Conservation (phyloP, 2,888 invertebrate species). For the Embidobia sp. region DNA sequence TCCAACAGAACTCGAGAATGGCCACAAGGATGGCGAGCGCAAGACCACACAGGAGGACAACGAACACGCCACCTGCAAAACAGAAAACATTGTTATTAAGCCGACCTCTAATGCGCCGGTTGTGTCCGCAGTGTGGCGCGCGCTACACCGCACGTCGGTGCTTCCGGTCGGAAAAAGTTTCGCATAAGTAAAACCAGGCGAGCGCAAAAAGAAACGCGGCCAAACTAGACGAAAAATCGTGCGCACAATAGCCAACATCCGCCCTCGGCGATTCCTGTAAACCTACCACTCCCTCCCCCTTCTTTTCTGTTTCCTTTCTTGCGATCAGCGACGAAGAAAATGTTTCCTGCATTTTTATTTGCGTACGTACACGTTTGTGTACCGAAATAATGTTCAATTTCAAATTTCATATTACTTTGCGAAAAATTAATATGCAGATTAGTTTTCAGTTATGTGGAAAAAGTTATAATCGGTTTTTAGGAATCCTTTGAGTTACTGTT, state of each 20-base stretch:
- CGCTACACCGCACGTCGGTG: constrained; percentile 17
- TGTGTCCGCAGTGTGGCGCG: constrained; percentile 14
- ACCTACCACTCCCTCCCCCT: constrained; percentile 5
- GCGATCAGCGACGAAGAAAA: no score
- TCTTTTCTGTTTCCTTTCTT: not conserved
- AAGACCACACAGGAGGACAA: constrained; percentile 95
- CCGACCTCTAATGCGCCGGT: constrained; percentile 10
- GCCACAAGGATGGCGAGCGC: constrained; percentile 95
- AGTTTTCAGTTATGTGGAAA: no score
- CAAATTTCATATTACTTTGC: no score
- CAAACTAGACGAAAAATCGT: constrained; percentile 69
- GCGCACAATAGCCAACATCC: constrained; percentile 70
- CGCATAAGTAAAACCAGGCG: constrained; percentile 30
- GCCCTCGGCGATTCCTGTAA: constrained; percentile 58
- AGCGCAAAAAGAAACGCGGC: constrained; percentile 56
- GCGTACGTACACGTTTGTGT: no score
- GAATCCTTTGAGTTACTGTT: no score
- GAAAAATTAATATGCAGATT: no score
- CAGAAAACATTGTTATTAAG: constrained; percentile 52
- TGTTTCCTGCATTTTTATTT: no score
- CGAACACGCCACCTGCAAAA: constrained; percentile 94
- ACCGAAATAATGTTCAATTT: no score
- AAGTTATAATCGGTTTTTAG: no score
- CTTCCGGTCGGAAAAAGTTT: constrained; percentile 51
- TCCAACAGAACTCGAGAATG: constrained; percentile 97